Conservation (phyloP, 2,797 vertebrate genomes). For the Silurus lanzhouensis region DNA sequence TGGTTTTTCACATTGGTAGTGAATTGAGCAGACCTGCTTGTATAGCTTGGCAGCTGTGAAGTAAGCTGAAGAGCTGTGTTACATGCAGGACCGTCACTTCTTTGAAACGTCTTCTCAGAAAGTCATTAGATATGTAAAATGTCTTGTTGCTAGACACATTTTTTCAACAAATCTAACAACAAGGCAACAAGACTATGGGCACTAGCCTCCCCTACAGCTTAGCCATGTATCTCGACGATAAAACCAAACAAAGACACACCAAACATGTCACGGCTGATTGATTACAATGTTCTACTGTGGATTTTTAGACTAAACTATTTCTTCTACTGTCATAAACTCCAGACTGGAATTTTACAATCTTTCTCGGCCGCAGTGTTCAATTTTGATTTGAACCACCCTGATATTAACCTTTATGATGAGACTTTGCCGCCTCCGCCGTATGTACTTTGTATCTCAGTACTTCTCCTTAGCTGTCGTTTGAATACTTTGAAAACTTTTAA, state of each 20-base stretch:
- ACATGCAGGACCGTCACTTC: neutral
- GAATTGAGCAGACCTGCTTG: neutral
- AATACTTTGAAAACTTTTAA: slow-evolving; percentile 39
- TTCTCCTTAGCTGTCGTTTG: neutral
- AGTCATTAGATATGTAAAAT: neutral
- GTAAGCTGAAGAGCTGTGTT: neutral
- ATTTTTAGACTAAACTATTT: neutral
- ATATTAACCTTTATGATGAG: neutral
- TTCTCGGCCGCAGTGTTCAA: neutral
- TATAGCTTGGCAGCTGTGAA: neutral
- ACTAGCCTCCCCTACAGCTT: neutral
- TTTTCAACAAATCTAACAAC: neutral
- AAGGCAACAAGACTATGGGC: no score
- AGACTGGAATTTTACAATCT: neutral
- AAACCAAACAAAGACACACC: neutral
- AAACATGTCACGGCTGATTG: neutral
- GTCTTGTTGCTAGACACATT: neutral
- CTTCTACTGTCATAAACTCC: neutral
- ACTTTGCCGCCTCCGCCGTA: neutral
- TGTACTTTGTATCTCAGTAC: neutral
- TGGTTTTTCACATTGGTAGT: neutral
- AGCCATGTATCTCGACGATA: neutral
- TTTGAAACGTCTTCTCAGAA: neutral
- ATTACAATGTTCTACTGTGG: neutral
- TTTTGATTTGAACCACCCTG: neutral